Base-by-base conservation (phyloP, 1,140 invertebrate genomes). In the Sogatella furcifera region DNA sequence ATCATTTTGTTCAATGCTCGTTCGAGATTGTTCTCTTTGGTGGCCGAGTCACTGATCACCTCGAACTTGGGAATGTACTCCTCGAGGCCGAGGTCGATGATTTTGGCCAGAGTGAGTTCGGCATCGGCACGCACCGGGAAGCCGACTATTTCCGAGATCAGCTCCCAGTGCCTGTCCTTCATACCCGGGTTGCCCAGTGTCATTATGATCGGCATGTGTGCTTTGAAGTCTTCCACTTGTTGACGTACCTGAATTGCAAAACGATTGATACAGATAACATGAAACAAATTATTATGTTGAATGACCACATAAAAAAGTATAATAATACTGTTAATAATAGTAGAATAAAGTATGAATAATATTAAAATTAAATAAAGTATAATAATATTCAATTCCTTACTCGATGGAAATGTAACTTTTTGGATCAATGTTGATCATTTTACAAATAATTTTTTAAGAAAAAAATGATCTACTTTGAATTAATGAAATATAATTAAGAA, bases 121-220 rank as follows among this genome's bases (percentile, higher is more conserved):
- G 60, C 60, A 63, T 94, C 89, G 5, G 94, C 85, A 67, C 85
- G 84, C 21, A 98, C 87, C 0, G 92, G 90, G 73, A 95, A 96
- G 0, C 93, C 94, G 65, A 97, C 90, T 60, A 96, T 90, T 67
- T 97, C 93, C 0, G 92, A 95, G 11, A 98, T 86, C 74, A 92
- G 88, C 69, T 96, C 92, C 95, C 95, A 98, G 73, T 98, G 95
- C 10, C 95, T 80, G 11, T 84, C 83, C 69, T 96, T 89, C 78
- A 98, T 84, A 38, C 88, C 92, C 5, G 94, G 93, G 80, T 97
- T 98, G 43, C 95, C 95, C 1, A 98, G 75, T 0, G 92, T 95
- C 69, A 87, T 81, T 55, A 98, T 88, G 6, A 97, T 84, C 0
- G 94, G 92, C 81, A 97, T 81, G 70, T 96, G 83, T 49, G 89